These are phyloP conservation scores for Platichthys stellatus DNA, from an alignment of 2,113 vertebrate genomes.

Conservation along the genomic window DNA sequence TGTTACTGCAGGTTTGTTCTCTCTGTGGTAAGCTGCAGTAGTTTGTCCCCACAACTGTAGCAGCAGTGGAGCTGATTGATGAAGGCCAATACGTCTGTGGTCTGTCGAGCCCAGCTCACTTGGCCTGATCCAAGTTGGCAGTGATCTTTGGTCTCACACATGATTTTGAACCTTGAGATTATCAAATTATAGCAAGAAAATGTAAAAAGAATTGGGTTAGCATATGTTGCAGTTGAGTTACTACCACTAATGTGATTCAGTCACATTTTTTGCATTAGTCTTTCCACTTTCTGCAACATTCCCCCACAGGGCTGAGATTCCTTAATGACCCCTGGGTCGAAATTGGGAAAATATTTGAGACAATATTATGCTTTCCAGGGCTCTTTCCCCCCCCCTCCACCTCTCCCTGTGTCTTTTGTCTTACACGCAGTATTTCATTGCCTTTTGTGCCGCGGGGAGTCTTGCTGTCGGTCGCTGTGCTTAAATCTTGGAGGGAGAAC, in stretches of 20 bases:
- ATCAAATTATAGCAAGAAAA: conserved; percentile 56
- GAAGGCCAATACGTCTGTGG: conserved; percentile 49
- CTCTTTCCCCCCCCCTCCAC: conserved; percentile 1
- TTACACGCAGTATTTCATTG: conserved; percentile 55
- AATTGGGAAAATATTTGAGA: conserved; percentile 50
- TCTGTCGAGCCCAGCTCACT: conserved; percentile 39
- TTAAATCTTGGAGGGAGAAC: conserved; percentile 74
- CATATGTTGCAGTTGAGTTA: conserved; percentile 34
- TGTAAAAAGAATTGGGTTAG: conserved; percentile 31
- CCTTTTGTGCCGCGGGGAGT: conserved; percentile 50
- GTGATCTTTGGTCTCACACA: conserved; percentile 32
- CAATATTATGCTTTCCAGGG: conserved; percentile 53
- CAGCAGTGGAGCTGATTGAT: conserved; percentile 1
- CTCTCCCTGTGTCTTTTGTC: conserved; percentile 35
- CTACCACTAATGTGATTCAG: conserved; percentile 25
- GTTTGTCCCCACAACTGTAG: conserved; percentile 22
- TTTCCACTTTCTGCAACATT: conserved; percentile 15
- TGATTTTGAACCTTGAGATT: conserved; percentile 50
- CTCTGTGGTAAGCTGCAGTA: not conserved
- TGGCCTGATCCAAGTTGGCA: conserved; percentile 43
- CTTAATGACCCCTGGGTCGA: conserved; percentile 46
- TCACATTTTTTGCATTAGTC: conserved; percentile 25
- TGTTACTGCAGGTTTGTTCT: not conserved
- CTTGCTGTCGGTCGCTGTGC: conserved; percentile 51
- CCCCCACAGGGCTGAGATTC: conserved; percentile 32